Evolutionary conservation across 2,888 invertebrate species (phyloP), one percentile per base, ranked within the genome.

Genomic region (Amphipyra tragopoginis): DNA sequence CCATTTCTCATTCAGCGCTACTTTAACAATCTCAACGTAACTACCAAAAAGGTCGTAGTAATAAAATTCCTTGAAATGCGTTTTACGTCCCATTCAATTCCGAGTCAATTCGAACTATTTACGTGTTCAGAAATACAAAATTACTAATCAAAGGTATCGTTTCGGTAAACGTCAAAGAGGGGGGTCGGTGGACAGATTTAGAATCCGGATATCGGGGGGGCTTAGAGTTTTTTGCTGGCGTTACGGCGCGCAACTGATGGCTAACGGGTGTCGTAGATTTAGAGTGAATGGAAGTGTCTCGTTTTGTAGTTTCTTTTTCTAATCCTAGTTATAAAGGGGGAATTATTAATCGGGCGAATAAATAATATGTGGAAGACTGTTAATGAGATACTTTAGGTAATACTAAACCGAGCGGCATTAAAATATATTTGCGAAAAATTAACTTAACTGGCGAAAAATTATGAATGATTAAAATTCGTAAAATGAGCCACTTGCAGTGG

Each of bases 121-220:
- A 77, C 67, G 80, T 77, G 75, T 75, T 61, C 58, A 56, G 77
- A 75, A 79, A 79, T 72, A 60, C 75, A 77, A 83, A 83, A 86
- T 86, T 83, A 87, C 85, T 82, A 86, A 87, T 87, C 86, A 86
- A 83, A 84, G 83, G 81, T 84, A 81, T 81, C 83, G 77, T 80
- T 81, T 84, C 80, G 77, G 84, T 79, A 79, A 79, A 86, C 84
- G 90, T 90, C 89, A 87, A 81, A 84, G 85, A 75, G 79, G 72
- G 53, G 52, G 76, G 81, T 75, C 79, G 78, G 77, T 69, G 73
- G 77, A 89, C 91, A 74, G 85, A 92, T 93, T 92, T 93, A 90
- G 93, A 92, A 84, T 81, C 85, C 89, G 92, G 92, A 93, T 91
- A 91, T 90, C 83, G 84, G 87, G 90, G 87, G 87, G 89, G 90